Evolutionary conservation across 2,888 invertebrate species (phyloP), one percentile per base, ranked within the genome.

Genomic region (Spialia ferax): DNA sequence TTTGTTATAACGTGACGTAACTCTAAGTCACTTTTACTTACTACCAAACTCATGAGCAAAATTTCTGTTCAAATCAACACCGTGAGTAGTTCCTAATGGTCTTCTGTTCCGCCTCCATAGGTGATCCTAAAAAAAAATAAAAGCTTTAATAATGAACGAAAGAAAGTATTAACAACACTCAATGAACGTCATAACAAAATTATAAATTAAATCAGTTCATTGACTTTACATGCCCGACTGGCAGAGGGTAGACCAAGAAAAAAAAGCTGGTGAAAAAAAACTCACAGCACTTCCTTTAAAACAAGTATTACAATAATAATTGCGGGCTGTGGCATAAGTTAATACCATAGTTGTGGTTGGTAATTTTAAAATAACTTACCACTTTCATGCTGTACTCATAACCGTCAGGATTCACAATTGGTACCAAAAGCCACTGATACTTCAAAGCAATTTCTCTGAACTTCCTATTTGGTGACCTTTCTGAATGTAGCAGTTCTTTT

Each of bases 321-420:
- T n/a, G n/a, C n/a, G n/a, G n/a, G n/a, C n/a, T n/a, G n/a, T n/a
- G n/a, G n/a, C n/a, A n/a, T 38, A 38, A 11, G 10, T 38, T 42
- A 42, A n/a, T 42, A 42, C 15, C 4, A 18, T 29, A 29, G 8
- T 29, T 29, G 29, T 1, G 29, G 7, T 29, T 29, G 29, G 29
- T 29, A 29, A 32, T 32, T 10, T 8, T 11, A 29, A 32, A 32
- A 11, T 32, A 1, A 71, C 77, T 78, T 73, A 80, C 82, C 68
- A 13, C 55, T 68, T 73, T 81, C 60, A 82, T 77, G 13, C 77
- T 81, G 55, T 81, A 95, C 11, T 92, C 95, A 78, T 94, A 97
- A 3, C 97, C 97, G 80, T 97, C 97, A 6, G 97, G 97, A 85
- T 97, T 97, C 20, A 95, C 84, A 5, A 96, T 87, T 0, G 97